Evolutionary conservation across 2,113 vertebrate genomes (phyloP), one percentile per base, ranked within the genome.

Genomic region (Suncus etruscus): DNA sequence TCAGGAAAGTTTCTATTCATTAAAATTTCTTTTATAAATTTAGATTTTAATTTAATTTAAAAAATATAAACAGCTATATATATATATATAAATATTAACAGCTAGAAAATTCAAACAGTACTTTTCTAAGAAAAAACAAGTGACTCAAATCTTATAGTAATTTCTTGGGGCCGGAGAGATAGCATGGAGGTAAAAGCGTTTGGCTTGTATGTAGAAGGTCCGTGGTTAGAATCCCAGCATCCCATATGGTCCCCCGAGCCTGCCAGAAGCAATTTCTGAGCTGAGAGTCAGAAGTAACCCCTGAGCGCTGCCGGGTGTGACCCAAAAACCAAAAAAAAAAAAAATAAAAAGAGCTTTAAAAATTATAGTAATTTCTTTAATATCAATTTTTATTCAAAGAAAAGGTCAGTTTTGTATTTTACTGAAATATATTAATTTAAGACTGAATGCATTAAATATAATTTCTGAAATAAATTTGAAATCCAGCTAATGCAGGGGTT

Each of bases 381-480:
- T 82, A 29, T 68, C 54, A 51, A 65, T 24, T 82, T 92, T 83
- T 47, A 14, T n/a, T 9, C 25, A 54, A 45, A 51, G 61, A n/a
- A 70, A 73, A 91, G 83, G 73, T 6, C 80, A 27, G 80, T 25
- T 89, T 90, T 82, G 24, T 73, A 47, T 69, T 6, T 80, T 83
- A 63, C 7, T n/a, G 12, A 74, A 63, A n/a, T n/a, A 74, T 94
- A 66, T n/a, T 39, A 77, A 20, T 77, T 65, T 72, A 87, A 39
- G 86, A 90, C 86, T 83, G 86, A 78, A 79, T 18, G 72, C 27
- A 74, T 74, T 92, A 22, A 82, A 87, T 88, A 66, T 86, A n/a
- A 2, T 24, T 85, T 74, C 31, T 94, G 6, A 90, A 90, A 68
- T 76, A n/a, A 87, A 31, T 50, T 87, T 83, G 65, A 91, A 85